Percentiles rank a stretch among this genome's conserved stretches.
Evolutionary conservation across 2,797 vertebrate genomes (phyloP).

Genomic region (Coranthus polyacanthus): DNA sequence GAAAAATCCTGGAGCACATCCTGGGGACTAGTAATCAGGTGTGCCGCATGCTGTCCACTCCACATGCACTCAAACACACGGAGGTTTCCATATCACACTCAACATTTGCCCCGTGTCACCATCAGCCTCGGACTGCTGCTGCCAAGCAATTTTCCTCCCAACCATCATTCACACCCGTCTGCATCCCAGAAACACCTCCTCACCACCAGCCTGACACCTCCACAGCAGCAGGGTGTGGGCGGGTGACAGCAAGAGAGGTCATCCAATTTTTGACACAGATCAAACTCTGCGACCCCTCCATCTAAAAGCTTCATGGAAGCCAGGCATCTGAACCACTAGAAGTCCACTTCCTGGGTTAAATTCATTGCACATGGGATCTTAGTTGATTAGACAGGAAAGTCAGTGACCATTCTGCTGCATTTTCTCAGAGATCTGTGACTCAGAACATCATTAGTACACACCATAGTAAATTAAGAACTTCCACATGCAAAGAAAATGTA

Average conservation of each 20-base stretch:
- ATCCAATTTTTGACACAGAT: conserved; percentile 31
- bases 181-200: conserved; percentile 56
- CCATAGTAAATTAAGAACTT: conserved; percentile 55
- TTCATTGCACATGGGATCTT: conserved; percentile 22
- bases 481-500: conserved; percentile 10
- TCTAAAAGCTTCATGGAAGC: background rate
- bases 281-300: conserved; percentile 3
- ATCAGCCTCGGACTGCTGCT: conserved; percentile 12
- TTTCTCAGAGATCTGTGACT: conserved; percentile 67
- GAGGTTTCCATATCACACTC: conserved; percentile 46
- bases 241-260: conserved; percentile 33
- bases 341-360: conserved; percentile 24
- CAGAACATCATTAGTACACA: conserved; percentile 67
- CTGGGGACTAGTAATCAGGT: conserved; percentile 68
- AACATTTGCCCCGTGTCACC: conserved; percentile 36
- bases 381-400: conserved; percentile 19
- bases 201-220: conserved; percentile 41
- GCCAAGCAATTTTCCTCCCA: conserved; percentile 34
- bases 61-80: conserved; percentile 52
- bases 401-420: conserved; percentile 54
- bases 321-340: conserved; percentile 18
- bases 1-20: conserved; percentile 40
- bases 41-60: conserved; percentile 67
- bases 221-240: conserved; percentile 31
- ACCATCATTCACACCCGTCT: conserved; percentile 55